Conservation (phyloP, 2,797 vertebrate genomes). For the Sandelia bainsii region DNA sequence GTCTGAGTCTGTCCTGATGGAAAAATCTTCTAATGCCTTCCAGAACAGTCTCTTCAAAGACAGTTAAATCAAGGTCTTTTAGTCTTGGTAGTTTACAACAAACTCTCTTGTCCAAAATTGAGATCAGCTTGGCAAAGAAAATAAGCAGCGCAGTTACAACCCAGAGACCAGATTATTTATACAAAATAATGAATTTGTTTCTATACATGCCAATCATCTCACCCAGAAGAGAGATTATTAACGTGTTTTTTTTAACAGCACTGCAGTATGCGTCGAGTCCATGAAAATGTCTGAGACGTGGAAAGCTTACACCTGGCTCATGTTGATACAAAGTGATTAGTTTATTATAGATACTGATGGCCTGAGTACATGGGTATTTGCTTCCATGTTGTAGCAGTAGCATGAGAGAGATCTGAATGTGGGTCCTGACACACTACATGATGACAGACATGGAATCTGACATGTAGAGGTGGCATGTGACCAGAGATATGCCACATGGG, state of each 20-base stretch:
- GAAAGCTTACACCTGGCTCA: constrained; percentile 77
- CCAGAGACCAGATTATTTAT: constrained; percentile 81
- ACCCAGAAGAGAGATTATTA: constrained; percentile 66
- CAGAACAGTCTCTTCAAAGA: constrained; percentile 62
- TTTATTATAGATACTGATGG: constrained; percentile 83
- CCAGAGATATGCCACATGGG: constrained; percentile 52
- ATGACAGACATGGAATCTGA: constrained; percentile 61
- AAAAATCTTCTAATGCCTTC: constrained; percentile 32
- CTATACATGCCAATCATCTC: constrained; percentile 83
- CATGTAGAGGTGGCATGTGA: constrained; percentile 26
- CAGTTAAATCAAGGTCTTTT: constrained; percentile 46
- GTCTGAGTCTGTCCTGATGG: constrained; percentile 20
- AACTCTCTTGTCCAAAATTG: constrained; percentile 64
- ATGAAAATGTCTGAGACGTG: constrained; percentile 74
- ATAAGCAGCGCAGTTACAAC: constrained; percentile 83
- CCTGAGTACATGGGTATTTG: constrained; percentile 67
- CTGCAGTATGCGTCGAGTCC: constrained; percentile 61
- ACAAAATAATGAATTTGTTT: constrained; percentile 85
- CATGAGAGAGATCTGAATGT: constrained; percentile 53
- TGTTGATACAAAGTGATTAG: constrained; percentile 87
- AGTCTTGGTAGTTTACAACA: constrained; percentile 65
- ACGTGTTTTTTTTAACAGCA: constrained; percentile 48
- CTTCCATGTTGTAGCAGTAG: constrained; percentile 72
- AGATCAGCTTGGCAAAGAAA: constrained; percentile 78
- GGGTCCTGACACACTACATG: constrained; percentile 54